Evolutionary conservation across 1,140 invertebrate species (phyloP).

Genomic region (Ostrea denselamellosa): DNA sequence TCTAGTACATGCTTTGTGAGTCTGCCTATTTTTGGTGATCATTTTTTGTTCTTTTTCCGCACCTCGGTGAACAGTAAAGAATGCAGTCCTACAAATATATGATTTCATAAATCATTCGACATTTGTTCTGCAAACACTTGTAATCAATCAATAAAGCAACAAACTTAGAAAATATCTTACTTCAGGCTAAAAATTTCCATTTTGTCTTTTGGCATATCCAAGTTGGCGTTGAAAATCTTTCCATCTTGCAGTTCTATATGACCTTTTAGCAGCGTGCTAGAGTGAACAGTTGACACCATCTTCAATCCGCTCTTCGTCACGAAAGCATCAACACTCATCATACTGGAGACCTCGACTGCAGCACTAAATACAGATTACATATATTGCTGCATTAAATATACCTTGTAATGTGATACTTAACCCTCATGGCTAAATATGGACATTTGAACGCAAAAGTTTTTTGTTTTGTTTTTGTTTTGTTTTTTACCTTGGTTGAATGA

Average conservation of each 20-base stretch:
- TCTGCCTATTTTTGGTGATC: conserved; percentile 79
- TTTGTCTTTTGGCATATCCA: conserved; percentile 90
- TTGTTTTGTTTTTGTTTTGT: too few species aligned
- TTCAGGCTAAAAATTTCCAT: conserved; percentile 88
- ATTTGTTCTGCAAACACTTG: neutral
- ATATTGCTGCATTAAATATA: neutral
- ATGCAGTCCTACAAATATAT: conserved; percentile 66
- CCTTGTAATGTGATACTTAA: neutral
- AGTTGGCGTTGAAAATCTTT: conserved; percentile 84
- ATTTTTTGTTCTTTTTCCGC: conserved; percentile 68
- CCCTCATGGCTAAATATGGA: neutral
- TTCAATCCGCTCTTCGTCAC: conserved; percentile 89
- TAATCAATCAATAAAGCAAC: neutral
- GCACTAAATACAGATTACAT: conserved; percentile 81
- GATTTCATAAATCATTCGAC: neutral
- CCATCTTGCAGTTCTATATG: conserved; percentile 85
- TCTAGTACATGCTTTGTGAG: conserved; percentile 82
- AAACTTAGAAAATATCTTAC: conserved; percentile 76
- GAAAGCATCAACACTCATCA: conserved; percentile 89
- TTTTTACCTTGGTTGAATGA: conserved; percentile 67
- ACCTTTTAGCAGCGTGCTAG: conserved; percentile 88
- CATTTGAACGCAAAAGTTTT: conserved; percentile 81
- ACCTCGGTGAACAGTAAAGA: conserved; percentile 68
- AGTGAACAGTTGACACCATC: conserved; percentile 89
- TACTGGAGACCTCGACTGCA: conserved; percentile 88